Percentiles rank a stretch among this genome's conserved stretches.
Conservation (phyloP, 2,888 invertebrate species). For the Caenorhabditis sp. region DNA sequence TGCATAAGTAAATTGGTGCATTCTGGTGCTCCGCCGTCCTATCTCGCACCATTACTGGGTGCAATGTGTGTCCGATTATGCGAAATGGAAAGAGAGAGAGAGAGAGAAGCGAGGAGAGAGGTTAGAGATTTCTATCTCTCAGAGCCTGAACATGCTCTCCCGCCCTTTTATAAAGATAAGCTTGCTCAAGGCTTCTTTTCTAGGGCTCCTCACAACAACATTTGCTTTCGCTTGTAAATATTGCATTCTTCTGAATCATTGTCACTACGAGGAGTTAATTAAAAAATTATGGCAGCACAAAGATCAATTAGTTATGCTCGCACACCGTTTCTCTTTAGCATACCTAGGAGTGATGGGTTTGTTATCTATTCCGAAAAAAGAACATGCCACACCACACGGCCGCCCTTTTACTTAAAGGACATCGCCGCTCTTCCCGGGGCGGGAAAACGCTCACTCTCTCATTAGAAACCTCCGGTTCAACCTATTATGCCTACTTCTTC, state of each 20-base stretch:
- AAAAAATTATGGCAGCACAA: no score
- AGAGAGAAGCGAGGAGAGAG: not conserved
- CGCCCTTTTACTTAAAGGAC: constrained; percentile 6
- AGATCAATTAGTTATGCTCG: no score
- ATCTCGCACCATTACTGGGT: not conserved
- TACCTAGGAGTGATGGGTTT: no score
- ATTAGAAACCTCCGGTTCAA: no score
- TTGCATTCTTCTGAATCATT: no score
- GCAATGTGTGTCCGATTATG: not conserved
- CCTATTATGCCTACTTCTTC: no score
- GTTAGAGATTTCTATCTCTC: not conserved
- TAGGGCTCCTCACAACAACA: not conserved
- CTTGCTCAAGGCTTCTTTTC: not conserved
- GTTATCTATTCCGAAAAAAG: constrained; percentile 1
- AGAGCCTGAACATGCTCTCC: no score
- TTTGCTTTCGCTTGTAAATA: no score
- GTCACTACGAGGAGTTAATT: no score
- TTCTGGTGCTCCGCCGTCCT: constrained; percentile 11
- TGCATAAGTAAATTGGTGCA: constrained; percentile 45
- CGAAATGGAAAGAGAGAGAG: not conserved
- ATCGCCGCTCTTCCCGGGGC: not conserved
- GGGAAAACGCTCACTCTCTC: not conserved
- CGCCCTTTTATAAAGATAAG: not conserved
- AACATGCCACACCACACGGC: constrained; percentile 32
- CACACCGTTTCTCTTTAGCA: no score